A percentile compares a stretch with the other conserved stretches of the same genome.
Conservation (phyloP, 2,113 vertebrate genomes). For the Periophthalmus modestus region DNA sequence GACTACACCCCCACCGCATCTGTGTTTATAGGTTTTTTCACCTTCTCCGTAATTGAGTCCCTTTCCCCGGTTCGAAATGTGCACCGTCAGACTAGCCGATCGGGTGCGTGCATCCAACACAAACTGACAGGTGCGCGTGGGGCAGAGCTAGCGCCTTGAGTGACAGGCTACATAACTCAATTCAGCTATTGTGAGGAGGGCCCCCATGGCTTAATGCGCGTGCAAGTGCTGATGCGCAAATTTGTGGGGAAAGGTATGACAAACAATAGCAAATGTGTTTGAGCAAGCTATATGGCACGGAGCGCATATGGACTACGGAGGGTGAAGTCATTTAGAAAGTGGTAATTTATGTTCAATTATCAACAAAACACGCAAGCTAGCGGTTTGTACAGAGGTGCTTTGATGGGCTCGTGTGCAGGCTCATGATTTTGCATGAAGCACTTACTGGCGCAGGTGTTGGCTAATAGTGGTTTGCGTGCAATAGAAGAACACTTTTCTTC, state of each 20-base stretch:
- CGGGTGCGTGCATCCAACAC: constrained; percentile 22
- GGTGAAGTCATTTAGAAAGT: not conserved
- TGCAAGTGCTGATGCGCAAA: constrained; percentile 16
- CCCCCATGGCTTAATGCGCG: constrained; percentile 26
- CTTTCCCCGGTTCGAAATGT: constrained; percentile 64
- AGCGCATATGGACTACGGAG: not conserved
- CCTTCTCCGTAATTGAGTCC: constrained; percentile 72
- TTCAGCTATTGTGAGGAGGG: constrained; percentile 56
- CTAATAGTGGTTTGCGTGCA: not conserved
- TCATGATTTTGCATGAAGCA: constrained; percentile 2
- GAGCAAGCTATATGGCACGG: not conserved
- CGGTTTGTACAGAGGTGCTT: not conserved
- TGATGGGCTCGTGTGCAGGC: not conserved
- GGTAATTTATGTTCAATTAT: not conserved
- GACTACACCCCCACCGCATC: constrained; percentile 65
- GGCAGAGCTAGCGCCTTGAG: constrained; percentile 43
- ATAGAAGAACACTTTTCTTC: not conserved
- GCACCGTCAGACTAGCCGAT: constrained; percentile 52
- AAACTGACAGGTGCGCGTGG: constrained; percentile 21
- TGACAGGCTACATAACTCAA: constrained; percentile 68
- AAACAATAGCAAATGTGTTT: constrained; percentile 18
- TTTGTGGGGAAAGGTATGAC: constrained; percentile 20
- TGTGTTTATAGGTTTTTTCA: constrained; percentile 71
- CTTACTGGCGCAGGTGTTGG: not conserved
- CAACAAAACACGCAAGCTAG: not conserved